A percentile compares a stretch with the other conserved stretches of the same genome.
Evolutionary conservation across 2,797 vertebrate species (phyloP).

Genomic region (Carduelis carduelis): DNA sequence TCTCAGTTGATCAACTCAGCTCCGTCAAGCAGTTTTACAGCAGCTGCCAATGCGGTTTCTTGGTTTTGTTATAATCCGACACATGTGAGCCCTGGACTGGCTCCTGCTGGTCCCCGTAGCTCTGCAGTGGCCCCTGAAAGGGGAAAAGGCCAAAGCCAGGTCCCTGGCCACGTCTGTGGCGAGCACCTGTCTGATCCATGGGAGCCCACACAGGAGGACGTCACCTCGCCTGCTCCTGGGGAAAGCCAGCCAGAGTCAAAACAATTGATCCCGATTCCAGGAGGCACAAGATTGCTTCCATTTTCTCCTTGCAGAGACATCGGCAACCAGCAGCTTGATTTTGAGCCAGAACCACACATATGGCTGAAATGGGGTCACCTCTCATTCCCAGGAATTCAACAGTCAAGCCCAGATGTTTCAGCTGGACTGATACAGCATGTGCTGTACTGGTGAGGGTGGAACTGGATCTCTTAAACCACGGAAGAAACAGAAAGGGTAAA

Average conservation of each 20-base stretch:
- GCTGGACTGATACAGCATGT: conserved; percentile 29
- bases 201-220: background rate
- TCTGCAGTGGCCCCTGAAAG: background rate
- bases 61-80: background rate
- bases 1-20: background rate
- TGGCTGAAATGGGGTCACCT: conserved; percentile 48
- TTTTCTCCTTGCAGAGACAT: background rate
- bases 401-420: conserved; percentile 45
- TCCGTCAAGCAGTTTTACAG: background rate
- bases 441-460: background rate
- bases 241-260: background rate
- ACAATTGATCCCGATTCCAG: background rate
- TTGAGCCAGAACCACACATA: background rate
- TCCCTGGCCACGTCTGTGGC: rapidly evolving
- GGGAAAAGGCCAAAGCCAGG: background rate
- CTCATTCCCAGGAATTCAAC: background rate
- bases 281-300: background rate
- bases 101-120: background rate
- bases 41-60: background rate
- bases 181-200: background rate
- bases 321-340: background rate
- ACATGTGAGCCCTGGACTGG: background rate
- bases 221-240: rapidly evolving
- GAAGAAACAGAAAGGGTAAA: background rate
- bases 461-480: background rate